Base-by-base conservation (phyloP, 2,113 vertebrate species). In the Cairina moschata region DNA sequence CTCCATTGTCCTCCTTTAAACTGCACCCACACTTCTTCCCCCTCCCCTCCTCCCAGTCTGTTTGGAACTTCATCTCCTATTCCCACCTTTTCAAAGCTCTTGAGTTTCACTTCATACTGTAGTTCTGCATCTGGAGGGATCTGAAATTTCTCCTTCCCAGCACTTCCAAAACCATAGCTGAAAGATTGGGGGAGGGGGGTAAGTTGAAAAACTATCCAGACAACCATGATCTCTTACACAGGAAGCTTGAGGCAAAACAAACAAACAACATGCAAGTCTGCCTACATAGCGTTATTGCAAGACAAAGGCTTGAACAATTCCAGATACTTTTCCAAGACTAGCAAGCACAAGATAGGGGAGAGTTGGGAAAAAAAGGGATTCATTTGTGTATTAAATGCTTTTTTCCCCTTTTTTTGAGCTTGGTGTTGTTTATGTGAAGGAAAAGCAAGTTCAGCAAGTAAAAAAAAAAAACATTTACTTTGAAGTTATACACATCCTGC, bases 1-100 rank as follows among this genome's bases (percentile, higher is more conserved):
- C 38, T 78, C 20, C 62, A 80, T 9, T 5, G 3, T 82, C 69
- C 72, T 69, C 4, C 0, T 36, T 87, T 13, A 83, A 84, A 22
- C 31, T 32, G 48, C 32, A 50, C 31, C 78, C 26, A 15, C 31
- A 21, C 50, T 75, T 68, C 40, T 17, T 36, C 26, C 44, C 54
- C 46, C 14, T n/a, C 44, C 54, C 46, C 13, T n/a, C 14, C 13
- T 29, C 36, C 18, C 4, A 28, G 0, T n/a, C 31, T 80, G 31
- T 55, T 48, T 50, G 14, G 13, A 28, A 54, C 32, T 73, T 76
- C 36, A 20, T 9, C 31, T 91, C 48, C 59, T 10, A 1, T 58
- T 72, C 96, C 78, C 94, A 99, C 99, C 99, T 99, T 99, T 95
- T 99, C 99, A 97, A 99, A 99, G 63, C 97, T 98, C 86, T 98